Conservation (phyloP, 2,888 invertebrate species). For the Torymus tubicola region DNA sequence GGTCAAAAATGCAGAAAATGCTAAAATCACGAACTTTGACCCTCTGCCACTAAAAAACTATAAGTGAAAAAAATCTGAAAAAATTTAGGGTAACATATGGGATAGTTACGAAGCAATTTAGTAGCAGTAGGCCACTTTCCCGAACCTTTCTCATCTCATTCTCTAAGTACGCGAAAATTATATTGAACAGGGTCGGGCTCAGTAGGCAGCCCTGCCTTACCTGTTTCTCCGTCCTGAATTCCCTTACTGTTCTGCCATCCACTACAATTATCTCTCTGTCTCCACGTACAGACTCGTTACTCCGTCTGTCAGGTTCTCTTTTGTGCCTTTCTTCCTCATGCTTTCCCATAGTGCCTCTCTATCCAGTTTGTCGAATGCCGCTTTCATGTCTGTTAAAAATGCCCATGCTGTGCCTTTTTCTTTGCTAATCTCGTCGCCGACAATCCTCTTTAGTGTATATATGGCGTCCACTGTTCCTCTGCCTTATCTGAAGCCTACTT, state of each 20-base stretch:
- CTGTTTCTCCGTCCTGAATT: background rate
- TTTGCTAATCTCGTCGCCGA: background rate
- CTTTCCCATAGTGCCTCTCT: background rate
- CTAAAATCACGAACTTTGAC: too few species aligned
- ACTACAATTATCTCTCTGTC: background rate
- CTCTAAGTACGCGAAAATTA: background rate
- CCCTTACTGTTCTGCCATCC: background rate
- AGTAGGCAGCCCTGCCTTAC: background rate
- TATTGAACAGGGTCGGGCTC: background rate
- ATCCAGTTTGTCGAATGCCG: constrained; percentile 6
- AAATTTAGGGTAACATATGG: too few species aligned
- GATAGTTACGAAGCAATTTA: too few species aligned
- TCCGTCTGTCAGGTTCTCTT: background rate
- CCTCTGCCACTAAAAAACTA: too few species aligned
- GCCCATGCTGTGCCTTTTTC: background rate
- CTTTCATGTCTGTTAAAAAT: background rate
- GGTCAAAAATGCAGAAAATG: too few species aligned
- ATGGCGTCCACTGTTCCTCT: background rate
- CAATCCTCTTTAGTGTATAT: background rate
- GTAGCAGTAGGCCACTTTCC: background rate
- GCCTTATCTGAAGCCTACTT: too few species aligned
- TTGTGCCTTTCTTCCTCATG: background rate
- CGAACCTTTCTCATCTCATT: background rate
- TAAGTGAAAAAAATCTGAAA: too few species aligned
- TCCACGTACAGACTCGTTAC: background rate